Conservation (phyloP, 2,888 invertebrate species). For the Tenthredo distinguenda region DNA sequence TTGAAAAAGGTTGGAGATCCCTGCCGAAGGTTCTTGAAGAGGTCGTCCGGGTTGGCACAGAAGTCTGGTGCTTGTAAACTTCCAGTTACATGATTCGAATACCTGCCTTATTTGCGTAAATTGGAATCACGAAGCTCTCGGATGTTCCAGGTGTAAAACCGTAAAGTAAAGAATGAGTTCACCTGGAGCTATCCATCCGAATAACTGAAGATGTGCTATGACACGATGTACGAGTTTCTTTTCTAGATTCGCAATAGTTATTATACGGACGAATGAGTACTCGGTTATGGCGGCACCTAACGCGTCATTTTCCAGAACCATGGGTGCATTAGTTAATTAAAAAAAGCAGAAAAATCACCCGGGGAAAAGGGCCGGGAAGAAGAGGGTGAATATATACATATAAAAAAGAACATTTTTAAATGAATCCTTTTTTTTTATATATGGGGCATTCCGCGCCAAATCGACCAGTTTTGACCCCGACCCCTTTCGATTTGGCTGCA, state of each 20-base stretch:
- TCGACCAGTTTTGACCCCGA: too few relatives aligned
- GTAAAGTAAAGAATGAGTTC: neutral
- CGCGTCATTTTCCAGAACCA: neutral
- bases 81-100: conserved; percentile 13
- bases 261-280: neutral
- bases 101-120: conserved; percentile 9
- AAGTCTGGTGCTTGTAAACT: conserved; percentile 20
- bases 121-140: neutral
- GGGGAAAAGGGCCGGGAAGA: neutral
- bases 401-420: too few relatives aligned
- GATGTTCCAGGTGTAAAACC: neutral
- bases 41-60: neutral
- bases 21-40: neutral
- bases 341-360: neutral
- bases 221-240: neutral
- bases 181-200: neutral
- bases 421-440: too few relatives aligned
- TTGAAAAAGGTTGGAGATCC: conserved; percentile 16
- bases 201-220: neutral
- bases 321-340: conserved; percentile 23
- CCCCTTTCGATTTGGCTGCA: too few relatives aligned
- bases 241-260: neutral
- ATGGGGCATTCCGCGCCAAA: too few relatives aligned
- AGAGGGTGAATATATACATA: neutral
- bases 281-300: neutral